Evolutionary conservation across 2,113 vertebrate genomes (phyloP).

Genomic region (Fregata magnificens): DNA sequence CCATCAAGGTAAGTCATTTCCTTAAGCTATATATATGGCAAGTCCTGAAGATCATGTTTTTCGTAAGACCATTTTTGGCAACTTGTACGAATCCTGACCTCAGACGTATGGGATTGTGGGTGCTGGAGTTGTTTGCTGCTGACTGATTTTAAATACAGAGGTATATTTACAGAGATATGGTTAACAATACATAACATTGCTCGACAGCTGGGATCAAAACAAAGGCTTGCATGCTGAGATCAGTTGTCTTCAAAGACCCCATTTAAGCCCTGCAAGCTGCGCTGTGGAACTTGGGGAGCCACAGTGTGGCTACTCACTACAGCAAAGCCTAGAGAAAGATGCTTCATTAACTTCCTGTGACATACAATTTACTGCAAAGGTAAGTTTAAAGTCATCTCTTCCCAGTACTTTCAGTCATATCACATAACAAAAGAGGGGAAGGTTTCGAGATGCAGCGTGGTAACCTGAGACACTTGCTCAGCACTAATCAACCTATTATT

Average conservation of each 20-base stretch:
- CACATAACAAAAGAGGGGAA: neutral
- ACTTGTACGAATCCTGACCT: neutral
- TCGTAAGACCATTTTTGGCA: neutral
- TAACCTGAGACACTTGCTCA: constrained; percentile 27
- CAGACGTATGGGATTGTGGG: neutral
- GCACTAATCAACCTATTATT: constrained; percentile 37
- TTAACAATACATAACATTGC: neutral
- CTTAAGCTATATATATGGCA: neutral
- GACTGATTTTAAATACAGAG: neutral
- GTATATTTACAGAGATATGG: neutral
- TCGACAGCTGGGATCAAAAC: neutral
- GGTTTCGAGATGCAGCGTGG: neutral
- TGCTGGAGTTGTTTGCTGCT: neutral
- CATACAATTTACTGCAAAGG: constrained; percentile 4
- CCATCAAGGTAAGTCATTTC: neutral
- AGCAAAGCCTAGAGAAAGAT: neutral
- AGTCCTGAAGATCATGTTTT: neutral
- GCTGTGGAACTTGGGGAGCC: neutral
- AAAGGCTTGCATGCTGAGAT: neutral
- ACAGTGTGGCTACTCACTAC: neutral
- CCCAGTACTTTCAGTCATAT: neutral
- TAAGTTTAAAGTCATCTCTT: constrained; percentile 30
- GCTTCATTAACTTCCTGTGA: neutral
- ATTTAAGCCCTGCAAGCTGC: neutral
- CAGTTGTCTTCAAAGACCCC: neutral